Percentiles rank a stretch among this genome's conserved stretches.
These are phyloP conservation scores for Paragorgia papillata DNA, from an alignment of 92 coral and sea anemone genomes.

Conservation along the genomic window DNA sequence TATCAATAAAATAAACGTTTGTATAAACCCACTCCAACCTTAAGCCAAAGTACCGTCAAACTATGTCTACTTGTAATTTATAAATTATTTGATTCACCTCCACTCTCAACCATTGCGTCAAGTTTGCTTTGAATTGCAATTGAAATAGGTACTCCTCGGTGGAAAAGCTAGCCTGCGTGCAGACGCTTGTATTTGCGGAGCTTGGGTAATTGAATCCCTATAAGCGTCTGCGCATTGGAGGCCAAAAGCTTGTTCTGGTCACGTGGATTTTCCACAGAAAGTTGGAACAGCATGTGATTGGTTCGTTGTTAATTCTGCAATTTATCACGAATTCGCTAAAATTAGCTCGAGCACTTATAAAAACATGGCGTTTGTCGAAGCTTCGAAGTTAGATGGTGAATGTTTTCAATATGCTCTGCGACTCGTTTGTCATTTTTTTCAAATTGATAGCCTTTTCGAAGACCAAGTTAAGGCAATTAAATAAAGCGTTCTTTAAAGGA, in stretches of 20 bases:
- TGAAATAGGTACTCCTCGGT: no score
- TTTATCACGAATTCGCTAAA: not conserved
- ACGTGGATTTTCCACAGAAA: not conserved
- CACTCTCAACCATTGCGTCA: no score
- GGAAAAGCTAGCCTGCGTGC: no score
- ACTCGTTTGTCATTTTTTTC: not conserved
- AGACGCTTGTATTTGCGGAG: no score
- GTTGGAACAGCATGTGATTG: constrained; percentile 4
- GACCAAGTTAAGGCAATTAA: not conserved
- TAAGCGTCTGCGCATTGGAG: constrained; percentile 7
- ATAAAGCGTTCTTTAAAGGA: not conserved
- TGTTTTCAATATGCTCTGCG: not conserved
- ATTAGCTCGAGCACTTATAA: not conserved
- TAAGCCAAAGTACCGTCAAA: no score
- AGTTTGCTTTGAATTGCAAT: no score
- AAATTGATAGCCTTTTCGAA: not conserved
- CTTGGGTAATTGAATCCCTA: no score
- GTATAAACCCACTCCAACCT: no score
- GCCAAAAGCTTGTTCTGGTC: not conserved
- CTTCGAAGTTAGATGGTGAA: not conserved
- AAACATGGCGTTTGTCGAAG: constrained; percentile 7
- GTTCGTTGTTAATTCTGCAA: not conserved
- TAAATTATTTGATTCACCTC: no score
- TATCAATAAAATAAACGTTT: no score
- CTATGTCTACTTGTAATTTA: no score